Percentiles rank a stretch among this genome's conserved stretches.
phyloP scores from a whole-genome alignment of 2,113 vertebrate species.

The Chaetops frenatus region DNA sequence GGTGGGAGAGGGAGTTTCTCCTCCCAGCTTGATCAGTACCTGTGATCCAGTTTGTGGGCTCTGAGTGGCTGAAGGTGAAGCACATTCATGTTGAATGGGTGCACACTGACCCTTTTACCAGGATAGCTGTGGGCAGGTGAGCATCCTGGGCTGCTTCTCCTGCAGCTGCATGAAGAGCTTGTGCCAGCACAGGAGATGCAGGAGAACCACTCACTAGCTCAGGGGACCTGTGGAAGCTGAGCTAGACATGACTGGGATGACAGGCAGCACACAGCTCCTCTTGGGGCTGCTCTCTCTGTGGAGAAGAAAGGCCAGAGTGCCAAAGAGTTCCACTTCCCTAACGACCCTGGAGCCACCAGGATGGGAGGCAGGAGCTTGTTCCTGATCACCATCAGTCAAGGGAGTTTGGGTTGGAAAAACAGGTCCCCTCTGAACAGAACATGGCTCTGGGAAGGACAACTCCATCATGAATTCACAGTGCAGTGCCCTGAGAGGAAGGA shows the following conservation, averaged over 20 bases:
- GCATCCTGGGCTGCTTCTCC: background rate
- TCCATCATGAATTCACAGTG: background rate
- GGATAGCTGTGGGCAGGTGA: background rate
- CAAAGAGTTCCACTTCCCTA: background rate
- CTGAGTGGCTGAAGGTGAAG: background rate
- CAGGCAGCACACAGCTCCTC: background rate
- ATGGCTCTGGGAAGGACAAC: background rate
- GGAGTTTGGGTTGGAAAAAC: too few relatives aligned
- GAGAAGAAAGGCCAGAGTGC: background rate
- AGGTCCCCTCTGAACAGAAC: background rate
- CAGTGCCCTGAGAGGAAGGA: background rate
- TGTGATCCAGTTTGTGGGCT: background rate
- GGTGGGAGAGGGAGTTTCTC: background rate
- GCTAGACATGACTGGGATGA: background rate
- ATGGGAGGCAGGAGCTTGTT: background rate
- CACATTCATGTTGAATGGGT: accelerated
- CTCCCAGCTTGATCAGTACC: background rate
- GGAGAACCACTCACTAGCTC: background rate
- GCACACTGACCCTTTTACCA: background rate
- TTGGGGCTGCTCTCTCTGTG: background rate
- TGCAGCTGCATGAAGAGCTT: background rate
- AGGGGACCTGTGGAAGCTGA: background rate
- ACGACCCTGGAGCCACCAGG: background rate
- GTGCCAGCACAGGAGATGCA: background rate
- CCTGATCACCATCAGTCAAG: background rate